phyloP scores from a whole-genome alignment of 2,113 vertebrate species.

The Sturnus vulgaris region DNA sequence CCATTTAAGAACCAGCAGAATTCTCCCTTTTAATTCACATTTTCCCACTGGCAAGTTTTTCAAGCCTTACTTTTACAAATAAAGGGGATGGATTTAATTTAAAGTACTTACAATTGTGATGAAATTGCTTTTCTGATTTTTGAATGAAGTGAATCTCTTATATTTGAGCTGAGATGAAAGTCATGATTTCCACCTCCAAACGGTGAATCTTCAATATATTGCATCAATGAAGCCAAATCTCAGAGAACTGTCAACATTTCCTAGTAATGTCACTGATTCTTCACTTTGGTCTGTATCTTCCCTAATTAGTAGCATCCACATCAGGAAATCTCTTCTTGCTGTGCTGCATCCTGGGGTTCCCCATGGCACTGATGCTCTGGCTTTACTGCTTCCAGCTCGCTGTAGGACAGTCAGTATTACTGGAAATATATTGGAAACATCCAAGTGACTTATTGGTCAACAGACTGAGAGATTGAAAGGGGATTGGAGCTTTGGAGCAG shows the following conservation, averaged over 20 bases:
- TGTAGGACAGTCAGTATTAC: background rate
- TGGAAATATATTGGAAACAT: background rate
- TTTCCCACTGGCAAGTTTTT: background rate
- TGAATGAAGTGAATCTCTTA: background rate
- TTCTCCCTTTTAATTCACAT: background rate
- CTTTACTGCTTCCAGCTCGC: background rate
- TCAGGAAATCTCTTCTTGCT: background rate
- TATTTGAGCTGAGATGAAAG: background rate
- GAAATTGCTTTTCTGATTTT: background rate
- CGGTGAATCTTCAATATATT: background rate
- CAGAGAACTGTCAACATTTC: background rate
- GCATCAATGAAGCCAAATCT: background rate
- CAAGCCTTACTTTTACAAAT: background rate
- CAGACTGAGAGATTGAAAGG: background rate
- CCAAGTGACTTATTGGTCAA: background rate
- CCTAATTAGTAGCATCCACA: accelerated
- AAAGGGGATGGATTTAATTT: background rate
- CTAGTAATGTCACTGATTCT: background rate
- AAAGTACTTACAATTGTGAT: background rate
- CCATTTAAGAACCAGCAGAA: background rate
- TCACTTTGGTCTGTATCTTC: background rate
- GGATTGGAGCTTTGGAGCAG: background rate
- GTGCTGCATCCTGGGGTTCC: background rate
- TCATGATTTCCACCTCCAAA: background rate
- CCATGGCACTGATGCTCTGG: accelerated